Percentiles rank a stretch among this genome's conserved stretches.
Conservation (phyloP, 2,797 vertebrate genomes). For the Telmatherina bonti region DNA sequence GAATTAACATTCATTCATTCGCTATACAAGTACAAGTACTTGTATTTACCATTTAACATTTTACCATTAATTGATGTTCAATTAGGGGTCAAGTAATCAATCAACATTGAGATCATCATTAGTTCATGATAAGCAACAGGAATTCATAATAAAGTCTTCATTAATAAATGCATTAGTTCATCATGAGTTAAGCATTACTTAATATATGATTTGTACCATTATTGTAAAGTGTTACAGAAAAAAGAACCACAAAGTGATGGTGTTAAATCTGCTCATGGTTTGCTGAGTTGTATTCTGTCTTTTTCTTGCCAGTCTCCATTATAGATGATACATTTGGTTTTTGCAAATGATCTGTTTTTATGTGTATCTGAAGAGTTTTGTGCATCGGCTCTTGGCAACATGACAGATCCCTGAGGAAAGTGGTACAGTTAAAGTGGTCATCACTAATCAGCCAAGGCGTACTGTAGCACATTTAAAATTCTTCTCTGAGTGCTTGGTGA, state of each 20-base stretch:
- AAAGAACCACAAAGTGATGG: not conserved
- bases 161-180: too few relatives aligned
- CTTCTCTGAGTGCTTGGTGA: conserved; percentile 10
- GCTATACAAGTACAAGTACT: too few relatives aligned
- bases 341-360: not conserved
- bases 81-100: too few relatives aligned
- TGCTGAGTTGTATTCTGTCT: not conserved
- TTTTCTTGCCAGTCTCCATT: not conserved
- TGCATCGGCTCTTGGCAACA: not conserved
- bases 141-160: too few relatives aligned
- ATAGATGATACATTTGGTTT: not conserved
- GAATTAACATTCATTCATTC: too few relatives aligned
- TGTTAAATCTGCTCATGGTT: conserved; percentile 3
- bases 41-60: too few relatives aligned
- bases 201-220: too few relatives aligned
- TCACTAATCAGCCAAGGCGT: not conserved
- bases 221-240: too few relatives aligned
- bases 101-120: too few relatives aligned
- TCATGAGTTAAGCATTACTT: too few relatives aligned
- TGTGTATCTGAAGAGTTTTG: conserved; percentile 1
- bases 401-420: conserved; percentile 2
- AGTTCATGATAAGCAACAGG: too few relatives aligned
- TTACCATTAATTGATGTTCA: too few relatives aligned
- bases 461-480: conserved; percentile 5
- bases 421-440: not conserved